Conservation (phyloP, 2,113 vertebrate genomes). For the Scatophagus argus region DNA sequence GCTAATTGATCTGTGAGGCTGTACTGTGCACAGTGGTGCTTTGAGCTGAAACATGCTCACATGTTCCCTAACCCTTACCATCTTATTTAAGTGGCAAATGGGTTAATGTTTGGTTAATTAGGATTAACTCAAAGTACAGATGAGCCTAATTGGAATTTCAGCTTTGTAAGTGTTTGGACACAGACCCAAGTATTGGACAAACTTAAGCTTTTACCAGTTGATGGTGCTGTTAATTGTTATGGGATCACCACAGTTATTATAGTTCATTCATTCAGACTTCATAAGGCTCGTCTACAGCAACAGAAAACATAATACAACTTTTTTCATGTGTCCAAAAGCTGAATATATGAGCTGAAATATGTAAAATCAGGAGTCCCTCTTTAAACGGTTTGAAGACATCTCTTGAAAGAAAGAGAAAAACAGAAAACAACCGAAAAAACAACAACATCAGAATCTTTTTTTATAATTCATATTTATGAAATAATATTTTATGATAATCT, state of each 20-base stretch:
- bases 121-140: too few species aligned
- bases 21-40: neutral
- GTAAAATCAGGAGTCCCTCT: neutral
- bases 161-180: neutral
- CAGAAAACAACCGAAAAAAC: too few species aligned
- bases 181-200: too few species aligned
- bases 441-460: neutral
- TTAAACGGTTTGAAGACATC: neutral
- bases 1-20: neutral
- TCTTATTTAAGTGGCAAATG: neutral
- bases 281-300: neutral
- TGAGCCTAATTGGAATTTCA: neutral
- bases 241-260: neutral
- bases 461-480: neutral
- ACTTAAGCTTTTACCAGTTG: neutral
- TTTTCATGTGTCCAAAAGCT: too few species aligned
- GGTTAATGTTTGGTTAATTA: neutral
- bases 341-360: too few species aligned
- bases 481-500: conserved; percentile 20
- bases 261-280: neutral
- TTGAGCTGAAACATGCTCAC: too few species aligned
- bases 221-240: neutral
- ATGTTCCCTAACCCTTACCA: conserved; percentile 1
- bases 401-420: too few species aligned
- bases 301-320: neutral